Evolutionary conservation across 2,113 vertebrate species (phyloP).

Genomic region (Osmerus mordax): DNA sequence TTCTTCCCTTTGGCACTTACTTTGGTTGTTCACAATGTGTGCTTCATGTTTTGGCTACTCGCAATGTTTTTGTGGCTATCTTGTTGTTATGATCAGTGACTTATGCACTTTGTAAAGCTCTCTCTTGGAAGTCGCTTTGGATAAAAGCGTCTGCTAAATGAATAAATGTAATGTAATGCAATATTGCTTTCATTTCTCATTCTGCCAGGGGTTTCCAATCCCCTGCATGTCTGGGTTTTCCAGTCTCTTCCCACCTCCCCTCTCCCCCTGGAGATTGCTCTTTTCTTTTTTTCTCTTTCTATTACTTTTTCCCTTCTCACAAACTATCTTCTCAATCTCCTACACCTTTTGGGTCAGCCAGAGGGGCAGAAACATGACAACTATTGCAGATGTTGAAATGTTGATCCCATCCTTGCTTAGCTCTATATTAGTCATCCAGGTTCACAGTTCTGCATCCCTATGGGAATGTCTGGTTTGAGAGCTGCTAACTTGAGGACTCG

Average conservation of each 20-base stretch:
- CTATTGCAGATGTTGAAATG: slow-evolving; percentile 81
- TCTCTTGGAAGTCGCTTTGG: too few species aligned
- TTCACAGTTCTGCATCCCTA: too few species aligned
- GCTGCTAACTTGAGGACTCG: too few species aligned
- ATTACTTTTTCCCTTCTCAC: too few species aligned
- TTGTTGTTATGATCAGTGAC: too few species aligned
- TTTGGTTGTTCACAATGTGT: too few species aligned
- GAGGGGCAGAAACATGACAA: slow-evolving; percentile 74
- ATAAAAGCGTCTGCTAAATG: too few species aligned
- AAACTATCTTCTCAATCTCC: not conserved
- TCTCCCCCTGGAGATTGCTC: slow-evolving; percentile 52
- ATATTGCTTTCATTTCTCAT: slow-evolving; percentile 73
- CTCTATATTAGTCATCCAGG: slow-evolving; percentile 51
- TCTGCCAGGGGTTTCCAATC: slow-evolving; percentile 66
- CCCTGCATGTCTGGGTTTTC: slow-evolving; percentile 60
- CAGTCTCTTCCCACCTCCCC: slow-evolving; percentile 46
- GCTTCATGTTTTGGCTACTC: too few species aligned
- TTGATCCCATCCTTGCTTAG: slow-evolving; percentile 72
- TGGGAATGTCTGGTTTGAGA: too few species aligned
- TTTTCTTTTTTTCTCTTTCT: slow-evolving; percentile 19
- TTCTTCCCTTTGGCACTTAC: too few species aligned
- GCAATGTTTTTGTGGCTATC: too few species aligned
- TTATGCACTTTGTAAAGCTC: too few species aligned
- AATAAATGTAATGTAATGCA: not conserved
- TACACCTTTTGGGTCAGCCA: slow-evolving; percentile 66